A percentile compares a stretch with the other conserved stretches of the same genome.
These are phyloP conservation scores for Platyrinchus mystaceus DNA, from an alignment of 2,797 vertebrate species.

Conservation along the genomic window DNA sequence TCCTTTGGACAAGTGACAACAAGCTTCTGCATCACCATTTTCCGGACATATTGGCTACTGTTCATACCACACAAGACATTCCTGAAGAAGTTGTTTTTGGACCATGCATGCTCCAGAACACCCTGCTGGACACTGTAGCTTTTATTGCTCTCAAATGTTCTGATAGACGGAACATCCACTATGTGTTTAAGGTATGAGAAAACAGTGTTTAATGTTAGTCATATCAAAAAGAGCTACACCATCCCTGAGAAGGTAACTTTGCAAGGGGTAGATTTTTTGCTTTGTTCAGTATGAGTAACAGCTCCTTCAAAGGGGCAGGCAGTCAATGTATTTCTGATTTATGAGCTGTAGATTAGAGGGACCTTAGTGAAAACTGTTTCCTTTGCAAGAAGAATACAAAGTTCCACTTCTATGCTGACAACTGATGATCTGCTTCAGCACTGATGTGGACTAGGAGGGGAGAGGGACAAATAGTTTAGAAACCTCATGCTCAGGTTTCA, in stretches of 20 bases:
- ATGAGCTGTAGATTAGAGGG: not conserved
- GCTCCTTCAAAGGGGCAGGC: not conserved
- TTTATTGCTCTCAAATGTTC: conserved; percentile 89
- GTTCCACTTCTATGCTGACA: not conserved
- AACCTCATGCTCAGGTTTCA: not conserved
- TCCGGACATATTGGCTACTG: conserved; percentile 81
- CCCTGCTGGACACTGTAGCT: conserved; percentile 86
- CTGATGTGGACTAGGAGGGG: not conserved
- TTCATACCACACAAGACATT: conserved; percentile 87
- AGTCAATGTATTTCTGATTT: not conserved
- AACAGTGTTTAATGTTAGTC: not conserved
- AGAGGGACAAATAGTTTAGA: not conserved
- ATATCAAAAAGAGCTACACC: not conserved
- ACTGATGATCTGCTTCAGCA: not conserved
- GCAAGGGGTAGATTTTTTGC: not conserved
- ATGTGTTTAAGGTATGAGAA: conserved; percentile 82
- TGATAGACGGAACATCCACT: conserved; percentile 81
- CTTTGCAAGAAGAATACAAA: not conserved
- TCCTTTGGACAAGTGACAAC: conserved; percentile 81
- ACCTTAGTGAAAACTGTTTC: not conserved
- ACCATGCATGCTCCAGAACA: conserved; percentile 85
- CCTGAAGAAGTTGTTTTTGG: conserved; percentile 84
- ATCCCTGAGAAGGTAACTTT: not conserved
- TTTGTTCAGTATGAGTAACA: not conserved
- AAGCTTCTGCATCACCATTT: conserved; percentile 83